Base-by-base conservation (phyloP, 2,113 vertebrate species). In the Catagonus wagneri region DNA sequence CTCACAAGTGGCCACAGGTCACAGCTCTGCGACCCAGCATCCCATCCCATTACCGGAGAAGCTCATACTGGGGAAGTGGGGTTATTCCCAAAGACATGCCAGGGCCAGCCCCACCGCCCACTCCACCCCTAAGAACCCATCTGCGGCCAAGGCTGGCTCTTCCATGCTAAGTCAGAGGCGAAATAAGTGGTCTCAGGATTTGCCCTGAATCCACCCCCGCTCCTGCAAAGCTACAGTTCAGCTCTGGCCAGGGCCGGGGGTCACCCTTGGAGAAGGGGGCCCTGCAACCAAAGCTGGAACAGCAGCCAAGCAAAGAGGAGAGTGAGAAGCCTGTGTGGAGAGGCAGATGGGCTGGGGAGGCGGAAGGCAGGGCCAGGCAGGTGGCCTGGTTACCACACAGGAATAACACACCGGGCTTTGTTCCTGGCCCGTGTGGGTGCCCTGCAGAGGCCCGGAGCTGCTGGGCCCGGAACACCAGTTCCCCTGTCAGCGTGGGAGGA, bases 321-420 rank as follows among this genome's bases (percentile, higher is more conserved):
- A 74, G 63, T 6, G 20, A 93, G 83, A 58, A 56, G 76, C 56
- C 81, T 44, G 25, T 2, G 15, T 13, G 50, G 69, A 83, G 61
- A 7, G 23, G 50, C 86, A 96, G 84, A 88, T 71, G 93, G 52
- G 81, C 1, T 32, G 19, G 29, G 60, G 84, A 83, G 97, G 88
- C 0, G 3, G 90, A 96, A 91, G 83, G 97, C 83, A 78, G 92
- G 94, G 97, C 97, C 0, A 0, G 91, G 65, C 94, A 94, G 78
- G 88, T 32, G 94, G 89, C 80, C 84, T 9, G 32, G 90, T 84
- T 83, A 93, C n/a, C 0, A 14, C 1, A 34, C 74, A 80, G 65
- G 32, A 87, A 60, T 36, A 93, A 95, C 78, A 96, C 83, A 74
- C 66, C 1, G 34, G 89, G 91, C 95, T 96, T 97, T 96, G 95